Percentiles rank a stretch among this genome's conserved stretches.
phyloP scores from a whole-genome alignment of 2,797 vertebrate species.

The Pagetopsis macropterus region DNA sequence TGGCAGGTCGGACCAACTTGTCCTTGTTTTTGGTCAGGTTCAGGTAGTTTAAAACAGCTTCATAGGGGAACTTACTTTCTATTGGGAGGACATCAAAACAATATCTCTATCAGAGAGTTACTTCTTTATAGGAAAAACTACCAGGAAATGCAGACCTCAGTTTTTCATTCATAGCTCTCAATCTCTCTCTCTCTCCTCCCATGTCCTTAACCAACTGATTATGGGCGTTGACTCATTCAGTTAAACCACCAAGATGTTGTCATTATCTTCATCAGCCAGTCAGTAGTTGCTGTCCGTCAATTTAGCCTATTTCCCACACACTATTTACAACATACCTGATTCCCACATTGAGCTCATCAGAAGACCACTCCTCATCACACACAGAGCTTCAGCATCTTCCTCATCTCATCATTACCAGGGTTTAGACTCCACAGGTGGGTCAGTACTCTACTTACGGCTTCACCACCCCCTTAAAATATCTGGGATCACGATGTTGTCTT shows the following conservation, averaged over 20 bases:
- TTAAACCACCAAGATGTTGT: no score
- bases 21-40: conserved; percentile 66
- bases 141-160: neutral
- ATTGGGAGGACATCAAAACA: neutral
- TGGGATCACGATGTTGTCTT: no score
- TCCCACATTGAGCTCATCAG: neutral
- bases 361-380: neutral
- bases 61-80: conserved; percentile 61
- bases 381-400: neutral
- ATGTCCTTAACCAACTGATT: no score
- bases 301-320: neutral
- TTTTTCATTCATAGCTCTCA: neutral
- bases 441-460: neutral
- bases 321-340: neutral
- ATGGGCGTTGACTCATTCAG: no score
- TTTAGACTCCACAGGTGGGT: neutral
- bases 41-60: conserved; percentile 65
- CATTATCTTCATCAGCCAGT: neutral
- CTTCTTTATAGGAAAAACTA: neutral
- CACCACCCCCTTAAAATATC: neutral
- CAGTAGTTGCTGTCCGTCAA: no score
- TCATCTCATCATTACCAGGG: neutral
- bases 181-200: neutral
- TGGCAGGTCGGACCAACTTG: conserved; percentile 68
- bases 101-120: neutral